These are phyloP conservation scores for Leuctra nigra DNA, from an alignment of 2,888 invertebrate genomes.

Conservation along the genomic window DNA sequence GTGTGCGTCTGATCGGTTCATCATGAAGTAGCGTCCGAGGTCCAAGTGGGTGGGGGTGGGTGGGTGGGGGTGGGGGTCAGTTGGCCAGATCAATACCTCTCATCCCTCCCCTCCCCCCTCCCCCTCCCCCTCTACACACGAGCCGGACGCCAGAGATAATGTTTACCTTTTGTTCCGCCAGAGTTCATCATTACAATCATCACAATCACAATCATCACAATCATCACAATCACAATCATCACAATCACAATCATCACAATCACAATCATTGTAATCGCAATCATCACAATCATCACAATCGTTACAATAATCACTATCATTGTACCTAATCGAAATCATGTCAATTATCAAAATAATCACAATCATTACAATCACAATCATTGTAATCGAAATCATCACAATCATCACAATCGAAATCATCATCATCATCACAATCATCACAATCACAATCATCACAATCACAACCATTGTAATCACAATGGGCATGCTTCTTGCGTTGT, in stretches of 20 bases:
- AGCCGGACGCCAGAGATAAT: conserved; percentile 5
- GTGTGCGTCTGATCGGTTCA: too few species aligned
- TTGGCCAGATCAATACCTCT: background rate
- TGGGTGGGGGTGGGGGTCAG: background rate
- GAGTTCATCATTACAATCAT: background rate
- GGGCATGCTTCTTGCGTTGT: too few species aligned
- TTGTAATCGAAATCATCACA: background rate
- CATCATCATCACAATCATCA: background rate
- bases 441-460: too few species aligned
- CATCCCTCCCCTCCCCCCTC: background rate
- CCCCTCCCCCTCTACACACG: background rate
- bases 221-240: background rate
- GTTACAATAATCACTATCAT: background rate
- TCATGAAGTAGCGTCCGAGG: too few species aligned
- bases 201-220: background rate
- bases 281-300: background rate
- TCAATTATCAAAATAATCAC: background rate
- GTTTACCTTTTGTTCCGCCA: background rate
- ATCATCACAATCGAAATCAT: background rate
- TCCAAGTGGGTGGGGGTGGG: background rate
- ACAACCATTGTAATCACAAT: too few species aligned
- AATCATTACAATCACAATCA: background rate
- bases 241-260: too few species aligned
- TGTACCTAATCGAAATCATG: background rate
- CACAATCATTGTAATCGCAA: too few species aligned